Percentiles rank a stretch among this genome's conserved stretches.
phyloP scores from a whole-genome alignment of 1,140 invertebrate genomes.

The Hetaerina americana region DNA sequence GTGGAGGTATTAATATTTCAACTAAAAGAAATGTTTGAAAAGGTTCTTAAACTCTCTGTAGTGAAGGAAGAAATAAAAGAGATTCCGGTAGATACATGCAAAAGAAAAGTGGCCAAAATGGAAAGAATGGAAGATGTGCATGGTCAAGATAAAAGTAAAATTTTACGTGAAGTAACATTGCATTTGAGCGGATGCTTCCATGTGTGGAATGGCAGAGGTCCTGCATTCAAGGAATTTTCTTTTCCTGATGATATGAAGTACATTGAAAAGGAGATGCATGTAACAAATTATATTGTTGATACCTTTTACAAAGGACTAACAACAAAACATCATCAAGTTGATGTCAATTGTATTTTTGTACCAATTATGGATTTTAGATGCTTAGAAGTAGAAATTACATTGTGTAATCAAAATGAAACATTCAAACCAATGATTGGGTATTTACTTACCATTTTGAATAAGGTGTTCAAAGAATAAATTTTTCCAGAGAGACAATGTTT shows the following conservation, averaged over 20 bases:
- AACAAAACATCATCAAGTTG: not conserved
- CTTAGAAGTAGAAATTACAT: not conserved
- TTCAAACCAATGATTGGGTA: not conserved
- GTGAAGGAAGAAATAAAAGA: no score
- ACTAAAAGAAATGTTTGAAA: constrained; percentile 23
- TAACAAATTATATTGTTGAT: not conserved
- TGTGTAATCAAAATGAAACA: not conserved
- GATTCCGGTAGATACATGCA: no score
- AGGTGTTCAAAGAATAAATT: not conserved
- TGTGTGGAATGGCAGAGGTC: not conserved
- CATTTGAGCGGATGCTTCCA: not conserved
- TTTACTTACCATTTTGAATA: not conserved
- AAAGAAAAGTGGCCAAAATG: constrained; percentile 15
- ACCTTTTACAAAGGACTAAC: not conserved
- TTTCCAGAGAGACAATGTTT: not conserved
- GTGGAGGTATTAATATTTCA: constrained; percentile 17
- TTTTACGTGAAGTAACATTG: not conserved
- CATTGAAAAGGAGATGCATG: not conserved
- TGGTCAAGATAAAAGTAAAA: not conserved
- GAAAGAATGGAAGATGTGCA: not conserved
- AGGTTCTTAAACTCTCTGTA: constrained; percentile 23
- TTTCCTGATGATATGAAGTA: not conserved
- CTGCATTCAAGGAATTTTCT: not conserved
- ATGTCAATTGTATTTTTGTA: not conserved
- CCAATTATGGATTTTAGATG: not conserved